Percentiles rank a stretch among this genome's conserved stretches.
phyloP scores from a whole-genome alignment of 2,888 invertebrate species.

The Metacarcinus magister region DNA sequence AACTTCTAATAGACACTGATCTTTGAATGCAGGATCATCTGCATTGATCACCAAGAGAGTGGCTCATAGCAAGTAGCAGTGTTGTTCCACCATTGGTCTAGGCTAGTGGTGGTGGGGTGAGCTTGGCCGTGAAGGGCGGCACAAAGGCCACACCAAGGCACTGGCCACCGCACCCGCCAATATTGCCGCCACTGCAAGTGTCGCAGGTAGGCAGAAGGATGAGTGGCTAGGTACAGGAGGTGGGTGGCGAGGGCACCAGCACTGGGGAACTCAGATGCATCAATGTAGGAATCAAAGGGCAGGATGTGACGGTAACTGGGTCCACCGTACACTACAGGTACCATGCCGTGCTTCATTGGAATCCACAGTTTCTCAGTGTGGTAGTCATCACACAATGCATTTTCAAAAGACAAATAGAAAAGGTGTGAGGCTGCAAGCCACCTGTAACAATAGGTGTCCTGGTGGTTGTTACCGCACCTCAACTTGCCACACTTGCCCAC shows the following conservation, averaged over 20 bases:
- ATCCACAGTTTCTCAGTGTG: slow-evolving; percentile 71
- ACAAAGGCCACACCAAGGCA: slow-evolving; percentile 73
- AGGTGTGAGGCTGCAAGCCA: slow-evolving; percentile 73
- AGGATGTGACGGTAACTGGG: slow-evolving; percentile 38
- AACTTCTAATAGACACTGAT: too few species aligned
- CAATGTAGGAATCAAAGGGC: slow-evolving; percentile 68
- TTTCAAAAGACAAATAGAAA: slow-evolving; percentile 73
- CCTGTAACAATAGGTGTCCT: slow-evolving; percentile 68
- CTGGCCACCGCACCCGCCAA: slow-evolving; percentile 60
- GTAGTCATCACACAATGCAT: slow-evolving; percentile 74
- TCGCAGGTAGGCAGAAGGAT: slow-evolving; percentile 65
- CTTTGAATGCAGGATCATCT: too few species aligned
- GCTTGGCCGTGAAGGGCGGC: slow-evolving; percentile 18
- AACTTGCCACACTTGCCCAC: slow-evolving; percentile 68
- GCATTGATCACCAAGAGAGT: background rate
- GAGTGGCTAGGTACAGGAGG: slow-evolving; percentile 62
- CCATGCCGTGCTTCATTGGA: slow-evolving; percentile 67
- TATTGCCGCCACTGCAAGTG: slow-evolving; percentile 71
- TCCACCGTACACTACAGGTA: slow-evolving; percentile 71
- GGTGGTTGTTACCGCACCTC: slow-evolving; percentile 68
- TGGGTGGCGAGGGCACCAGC: slow-evolving; percentile 22
- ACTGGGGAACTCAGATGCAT: slow-evolving; percentile 52
- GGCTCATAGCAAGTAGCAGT: slow-evolving; percentile 51
- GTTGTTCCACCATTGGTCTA: slow-evolving; percentile 49
- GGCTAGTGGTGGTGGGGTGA: background rate